Percentiles rank a stretch among this genome's conserved stretches.
Evolutionary conservation across 2,888 invertebrate genomes (phyloP).

Genomic region (Nemapogon koenigi): DNA sequence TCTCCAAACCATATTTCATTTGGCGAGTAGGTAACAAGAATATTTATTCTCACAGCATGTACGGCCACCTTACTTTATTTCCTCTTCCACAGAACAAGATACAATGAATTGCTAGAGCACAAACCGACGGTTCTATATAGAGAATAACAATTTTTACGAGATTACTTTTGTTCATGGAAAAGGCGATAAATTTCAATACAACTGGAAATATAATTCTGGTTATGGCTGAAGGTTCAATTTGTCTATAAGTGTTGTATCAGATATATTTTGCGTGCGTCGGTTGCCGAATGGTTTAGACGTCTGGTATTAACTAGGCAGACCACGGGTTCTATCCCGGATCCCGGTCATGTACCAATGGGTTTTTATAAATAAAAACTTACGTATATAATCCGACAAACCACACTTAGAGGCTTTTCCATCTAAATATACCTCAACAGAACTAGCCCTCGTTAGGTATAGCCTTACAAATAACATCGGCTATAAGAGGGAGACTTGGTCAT

Average conservation of each 20-base stretch:
- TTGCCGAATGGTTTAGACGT: no score
- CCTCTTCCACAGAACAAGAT: slow-evolving; percentile 1
- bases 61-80: neutral
- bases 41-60: slow-evolving; percentile 4
- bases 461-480: no score
- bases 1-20: slow-evolving; percentile 2
- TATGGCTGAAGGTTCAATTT: slow-evolving; percentile 5
- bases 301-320: no score
- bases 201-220: neutral
- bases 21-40: slow-evolving; percentile 1
- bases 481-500: no score
- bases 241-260: neutral
- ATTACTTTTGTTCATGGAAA: slow-evolving; percentile 3
- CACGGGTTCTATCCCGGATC: no score
- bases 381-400: no score
- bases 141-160: slow-evolving; percentile 9
- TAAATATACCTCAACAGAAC: no score
- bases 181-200: slow-evolving; percentile 9
- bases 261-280: no score
- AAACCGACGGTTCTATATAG: slow-evolving; percentile 1
- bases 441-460: no score
- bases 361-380: no score
- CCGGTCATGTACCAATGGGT: no score
- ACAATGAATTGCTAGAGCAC: slow-evolving; percentile 6
- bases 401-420: no score